A percentile compares a stretch with the other conserved stretches of the same genome.
These are phyloP conservation scores for Microctenopoma steveboyesi DNA, from an alignment of 2,797 vertebrate genomes.

Conservation along the genomic window DNA sequence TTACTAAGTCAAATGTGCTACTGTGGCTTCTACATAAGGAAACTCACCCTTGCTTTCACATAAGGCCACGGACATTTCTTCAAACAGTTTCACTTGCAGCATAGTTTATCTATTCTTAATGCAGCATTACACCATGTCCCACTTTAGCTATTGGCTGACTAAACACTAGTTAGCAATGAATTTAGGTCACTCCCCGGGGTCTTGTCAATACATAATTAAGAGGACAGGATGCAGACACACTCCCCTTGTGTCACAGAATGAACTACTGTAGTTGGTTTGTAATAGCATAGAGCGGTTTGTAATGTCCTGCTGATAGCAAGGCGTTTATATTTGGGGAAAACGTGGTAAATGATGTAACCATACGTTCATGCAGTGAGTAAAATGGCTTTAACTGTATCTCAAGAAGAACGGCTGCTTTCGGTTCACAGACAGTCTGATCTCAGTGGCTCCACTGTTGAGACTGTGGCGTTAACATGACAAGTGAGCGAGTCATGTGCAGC, in stretches of 20 bases:
- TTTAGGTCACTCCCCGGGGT: slow-evolving; percentile 67
- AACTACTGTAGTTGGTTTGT: not conserved
- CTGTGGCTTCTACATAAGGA: not conserved
- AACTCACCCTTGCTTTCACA: not conserved
- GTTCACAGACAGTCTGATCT: slow-evolving; percentile 18
- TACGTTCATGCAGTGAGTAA: not conserved
- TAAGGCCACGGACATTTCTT: not conserved
- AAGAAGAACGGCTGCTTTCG: not conserved
- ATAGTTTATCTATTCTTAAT: slow-evolving; percentile 4
- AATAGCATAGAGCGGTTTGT: not conserved
- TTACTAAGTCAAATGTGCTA: not conserved
- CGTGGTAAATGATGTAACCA: not conserved
- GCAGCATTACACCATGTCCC: slow-evolving; percentile 5
- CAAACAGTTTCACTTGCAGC: not conserved
- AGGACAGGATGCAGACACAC: slow-evolving; percentile 55
- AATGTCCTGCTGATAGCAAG: not conserved
- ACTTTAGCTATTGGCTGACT: slow-evolving; percentile 35
- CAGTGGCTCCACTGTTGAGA: slow-evolving; percentile 2
- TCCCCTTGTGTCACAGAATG: slow-evolving; percentile 4
- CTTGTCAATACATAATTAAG: slow-evolving; percentile 79
- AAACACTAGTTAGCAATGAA: slow-evolving; percentile 42
- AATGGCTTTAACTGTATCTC: not conserved
- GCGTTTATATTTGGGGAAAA: not conserved
- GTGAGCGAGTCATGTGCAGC: slow-evolving; percentile 13
- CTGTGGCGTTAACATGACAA: not conserved